A percentile compares a stretch with the other conserved stretches of the same genome.
phyloP scores from a whole-genome alignment of 2,113 vertebrate species.

The Azemiops feae region DNA sequence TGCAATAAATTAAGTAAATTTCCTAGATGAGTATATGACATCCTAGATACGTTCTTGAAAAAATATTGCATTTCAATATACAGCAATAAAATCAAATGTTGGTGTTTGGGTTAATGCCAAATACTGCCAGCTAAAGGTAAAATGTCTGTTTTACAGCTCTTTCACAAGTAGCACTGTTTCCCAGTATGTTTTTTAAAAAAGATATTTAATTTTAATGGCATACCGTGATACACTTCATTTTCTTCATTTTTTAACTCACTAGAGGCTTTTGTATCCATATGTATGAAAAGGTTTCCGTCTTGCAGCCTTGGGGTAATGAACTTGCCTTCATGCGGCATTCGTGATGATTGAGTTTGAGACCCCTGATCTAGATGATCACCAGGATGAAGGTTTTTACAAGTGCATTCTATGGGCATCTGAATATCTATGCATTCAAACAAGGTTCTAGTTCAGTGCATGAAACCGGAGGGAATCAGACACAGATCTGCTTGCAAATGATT shows the following conservation, averaged over 20 bases:
- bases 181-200: neutral
- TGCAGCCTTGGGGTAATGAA: neutral
- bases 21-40: neutral
- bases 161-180: neutral
- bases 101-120: neutral
- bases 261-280: neutral
- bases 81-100: neutral
- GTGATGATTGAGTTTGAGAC: neutral
- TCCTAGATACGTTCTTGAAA: neutral
- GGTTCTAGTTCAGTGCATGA: conserved; percentile 3
- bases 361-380: neutral
- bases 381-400: neutral
- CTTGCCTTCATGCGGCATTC: neutral
- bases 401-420: neutral
- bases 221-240: neutral
- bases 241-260: neutral
- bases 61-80: neutral
- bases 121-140: neutral
- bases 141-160: neutral
- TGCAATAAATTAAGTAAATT: neutral
- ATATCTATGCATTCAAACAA: neutral
- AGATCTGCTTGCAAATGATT: conserved; percentile 9
- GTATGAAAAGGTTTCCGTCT: neutral
- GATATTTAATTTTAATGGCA: neutral
- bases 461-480: neutral